Evolutionary conservation across 2,797 vertebrate genomes (phyloP).

Genomic region (Euphonia xanthogaster): DNA sequence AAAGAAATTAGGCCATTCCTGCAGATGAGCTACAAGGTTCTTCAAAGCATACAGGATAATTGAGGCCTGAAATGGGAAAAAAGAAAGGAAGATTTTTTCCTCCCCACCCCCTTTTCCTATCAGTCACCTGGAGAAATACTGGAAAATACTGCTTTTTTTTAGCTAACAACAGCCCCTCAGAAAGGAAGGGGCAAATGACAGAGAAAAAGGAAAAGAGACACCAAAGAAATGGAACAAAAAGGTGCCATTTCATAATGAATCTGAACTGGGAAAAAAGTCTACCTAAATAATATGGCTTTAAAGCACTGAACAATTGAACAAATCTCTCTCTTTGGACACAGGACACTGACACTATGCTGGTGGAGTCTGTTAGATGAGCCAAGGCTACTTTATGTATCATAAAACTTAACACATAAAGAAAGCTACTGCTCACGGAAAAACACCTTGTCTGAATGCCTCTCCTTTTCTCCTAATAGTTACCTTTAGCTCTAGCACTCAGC

Average conservation of each 20-base stretch:
- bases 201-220: background rate
- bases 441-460: background rate
- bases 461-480: background rate
- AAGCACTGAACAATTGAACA: background rate
- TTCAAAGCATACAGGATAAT: slow-evolving; percentile 58
- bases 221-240: background rate
- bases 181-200: slow-evolving; percentile 20
- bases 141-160: slow-evolving; percentile 20
- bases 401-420: background rate
- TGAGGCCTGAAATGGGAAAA: slow-evolving; percentile 36
- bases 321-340: background rate
- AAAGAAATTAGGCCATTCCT: slow-evolving; percentile 51
- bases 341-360: background rate
- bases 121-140: background rate
- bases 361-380: background rate
- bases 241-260: background rate
- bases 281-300: background rate
- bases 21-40: slow-evolving; percentile 13
- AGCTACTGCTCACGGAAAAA: background rate
- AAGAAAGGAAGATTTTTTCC: background rate
- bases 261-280: background rate
- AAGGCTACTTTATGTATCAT: background rate
- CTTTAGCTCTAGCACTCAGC: background rate
- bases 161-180: background rate
- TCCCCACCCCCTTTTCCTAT: background rate